phyloP scores from a whole-genome alignment of 2,797 vertebrate genomes.

The Jordanella pulchra region DNA sequence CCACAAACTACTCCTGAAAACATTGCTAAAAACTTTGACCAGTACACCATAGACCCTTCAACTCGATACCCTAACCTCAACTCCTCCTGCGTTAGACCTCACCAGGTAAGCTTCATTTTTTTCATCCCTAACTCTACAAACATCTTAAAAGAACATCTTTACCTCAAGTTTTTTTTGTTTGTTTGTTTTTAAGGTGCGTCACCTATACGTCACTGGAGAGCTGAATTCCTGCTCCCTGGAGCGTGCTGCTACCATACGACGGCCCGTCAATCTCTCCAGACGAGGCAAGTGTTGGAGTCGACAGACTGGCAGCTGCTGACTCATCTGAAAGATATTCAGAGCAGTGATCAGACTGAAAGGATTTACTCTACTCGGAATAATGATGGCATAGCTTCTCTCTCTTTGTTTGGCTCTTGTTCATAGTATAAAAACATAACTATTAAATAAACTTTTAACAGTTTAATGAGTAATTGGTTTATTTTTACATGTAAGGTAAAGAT shows the following conservation, averaged over 20 bases:
- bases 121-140: not conserved
- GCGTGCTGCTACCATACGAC: conserved; percentile 85
- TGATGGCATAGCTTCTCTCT: not conserved
- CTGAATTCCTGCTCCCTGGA: conserved; percentile 85
- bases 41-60: conserved; percentile 93
- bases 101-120: conserved; percentile 82
- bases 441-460: not conserved
- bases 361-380: not conserved
- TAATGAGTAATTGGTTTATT: conserved; percentile 35
- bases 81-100: conserved; percentile 87
- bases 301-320: conserved; percentile 1
- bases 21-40: conserved; percentile 96
- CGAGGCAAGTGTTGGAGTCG: conserved; percentile 72
- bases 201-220: conserved; percentile 88
- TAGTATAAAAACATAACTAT: not conserved
- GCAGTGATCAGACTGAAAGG: not conserved
- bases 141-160: not conserved
- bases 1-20: conserved; percentile 97
- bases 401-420: conserved; percentile 8
- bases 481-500: conserved; percentile 37
- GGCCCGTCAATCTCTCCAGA: conserved; percentile 87
- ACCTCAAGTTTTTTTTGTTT: not conserved
- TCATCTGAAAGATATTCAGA: conserved; percentile 8
- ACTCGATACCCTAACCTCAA: conserved; percentile 96
- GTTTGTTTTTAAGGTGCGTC: conserved; percentile 89